Evolutionary conservation across 2,797 vertebrate species (phyloP).

Genomic region (Microctenopoma stevenorrisi): DNA sequence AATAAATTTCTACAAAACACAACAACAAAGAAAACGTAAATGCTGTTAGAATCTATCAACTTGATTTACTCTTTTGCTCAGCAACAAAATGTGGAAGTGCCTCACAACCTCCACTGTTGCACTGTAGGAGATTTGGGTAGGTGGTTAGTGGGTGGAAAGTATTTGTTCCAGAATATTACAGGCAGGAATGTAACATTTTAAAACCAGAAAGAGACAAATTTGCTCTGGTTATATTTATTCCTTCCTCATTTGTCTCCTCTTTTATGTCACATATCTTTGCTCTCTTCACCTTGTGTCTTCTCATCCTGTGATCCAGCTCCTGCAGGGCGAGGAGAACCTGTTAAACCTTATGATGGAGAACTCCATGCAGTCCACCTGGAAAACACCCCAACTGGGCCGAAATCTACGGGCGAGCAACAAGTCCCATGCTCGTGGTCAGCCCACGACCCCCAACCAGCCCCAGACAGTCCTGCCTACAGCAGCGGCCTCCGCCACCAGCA

Average conservation of each 20-base stretch:
- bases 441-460: constrained; percentile 41
- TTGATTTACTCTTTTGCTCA: not conserved
- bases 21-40: not conserved
- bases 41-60: not conserved
- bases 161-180: constrained; percentile 28
- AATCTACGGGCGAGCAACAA: constrained; percentile 82
- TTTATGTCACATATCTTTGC: not conserved
- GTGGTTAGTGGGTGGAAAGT: constrained; percentile 29
- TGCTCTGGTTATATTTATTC: not conserved
- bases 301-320: constrained; percentile 73
- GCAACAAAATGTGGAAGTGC: constrained; percentile 27
- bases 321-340: constrained; percentile 93
- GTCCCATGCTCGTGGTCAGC: constrained; percentile 81
- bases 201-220: constrained; percentile 3
- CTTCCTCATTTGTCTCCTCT: not conserved
- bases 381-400: constrained; percentile 89
- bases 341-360: constrained; percentile 97
- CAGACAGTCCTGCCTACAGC: constrained; percentile 55
- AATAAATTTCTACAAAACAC: not conserved
- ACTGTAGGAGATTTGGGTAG: constrained; percentile 32
- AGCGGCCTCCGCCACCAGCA: constrained; percentile 57
- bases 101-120: constrained; percentile 17
- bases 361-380: constrained; percentile 90
- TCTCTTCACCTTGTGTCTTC: not conserved
- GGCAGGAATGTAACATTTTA: constrained; percentile 17